Conservation (phyloP, 2,888 invertebrate species). For the Drosophila ezoana region DNA sequence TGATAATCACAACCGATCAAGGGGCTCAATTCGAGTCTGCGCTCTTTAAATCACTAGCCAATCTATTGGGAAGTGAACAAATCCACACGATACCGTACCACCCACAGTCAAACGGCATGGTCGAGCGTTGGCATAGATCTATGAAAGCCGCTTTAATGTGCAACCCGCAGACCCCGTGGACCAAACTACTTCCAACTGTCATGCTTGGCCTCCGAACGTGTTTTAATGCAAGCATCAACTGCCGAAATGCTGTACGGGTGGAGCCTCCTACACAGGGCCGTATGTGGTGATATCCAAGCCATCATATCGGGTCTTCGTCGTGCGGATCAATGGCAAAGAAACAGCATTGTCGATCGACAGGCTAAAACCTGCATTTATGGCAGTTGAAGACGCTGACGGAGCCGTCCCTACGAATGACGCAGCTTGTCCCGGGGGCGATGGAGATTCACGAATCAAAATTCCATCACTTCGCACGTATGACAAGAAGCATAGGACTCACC, state of each 20-base stretch:
- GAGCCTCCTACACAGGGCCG: neutral
- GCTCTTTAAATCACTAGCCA: constrained; percentile 1
- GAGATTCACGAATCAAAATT: neutral
- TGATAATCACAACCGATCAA: neutral
- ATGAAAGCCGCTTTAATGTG: constrained; percentile 5
- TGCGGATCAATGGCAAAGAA: neutral
- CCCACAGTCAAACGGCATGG: constrained; percentile 10
- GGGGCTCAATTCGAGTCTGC: constrained; percentile 2
- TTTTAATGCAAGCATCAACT: constrained; percentile 3
- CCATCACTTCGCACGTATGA: neutral
- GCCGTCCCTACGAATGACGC: too few relatives aligned
- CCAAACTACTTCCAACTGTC: neutral
- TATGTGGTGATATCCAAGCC: neutral
- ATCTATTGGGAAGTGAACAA: neutral
- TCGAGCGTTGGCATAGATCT: constrained; percentile 9
- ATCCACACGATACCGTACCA: constrained; percentile 4
- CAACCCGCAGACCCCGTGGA: neutral
- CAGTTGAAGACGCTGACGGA: too few relatives aligned
- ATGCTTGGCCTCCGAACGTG: neutral
- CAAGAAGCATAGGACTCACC: neutral
- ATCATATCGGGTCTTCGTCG: neutral
- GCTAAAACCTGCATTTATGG: too few relatives aligned
- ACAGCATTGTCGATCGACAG: too few relatives aligned
- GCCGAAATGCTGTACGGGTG: neutral
- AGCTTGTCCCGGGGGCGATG: neutral